Conservation (phyloP, 2,113 vertebrate species). For the Corapipo altera region DNA sequence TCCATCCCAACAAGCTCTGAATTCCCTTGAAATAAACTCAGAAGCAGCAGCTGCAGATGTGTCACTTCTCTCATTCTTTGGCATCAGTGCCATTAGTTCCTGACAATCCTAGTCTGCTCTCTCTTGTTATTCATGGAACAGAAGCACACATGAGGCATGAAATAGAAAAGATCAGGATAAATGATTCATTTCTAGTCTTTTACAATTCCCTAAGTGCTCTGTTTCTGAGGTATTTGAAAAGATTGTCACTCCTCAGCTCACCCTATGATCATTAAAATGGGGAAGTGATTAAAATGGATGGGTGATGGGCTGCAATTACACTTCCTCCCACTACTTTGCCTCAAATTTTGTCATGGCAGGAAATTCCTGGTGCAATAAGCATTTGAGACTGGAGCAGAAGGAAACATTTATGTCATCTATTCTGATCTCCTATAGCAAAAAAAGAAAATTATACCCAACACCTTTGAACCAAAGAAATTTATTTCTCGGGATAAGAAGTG, state of each 20-base stretch:
- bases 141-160: neutral
- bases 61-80: neutral
- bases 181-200: neutral
- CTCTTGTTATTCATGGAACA: neutral
- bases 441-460: neutral
- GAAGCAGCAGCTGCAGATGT: neutral
- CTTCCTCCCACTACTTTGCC: neutral
- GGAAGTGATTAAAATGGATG: neutral
- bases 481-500: neutral
- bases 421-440: neutral
- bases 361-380: neutral
- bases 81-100: neutral
- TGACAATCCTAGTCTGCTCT: neutral
- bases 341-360: neutral
- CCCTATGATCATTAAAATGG: neutral
- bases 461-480: neutral
- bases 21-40: neutral
- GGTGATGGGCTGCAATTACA: neutral
- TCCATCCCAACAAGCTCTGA: neutral
- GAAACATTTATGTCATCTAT: neutral
- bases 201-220: neutral
- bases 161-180: neutral
- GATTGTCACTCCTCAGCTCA: constrained; percentile 4
- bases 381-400: neutral
- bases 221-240: constrained; percentile 23